Conservation (phyloP, 2,113 vertebrate species). For the Ciconia maguari region DNA sequence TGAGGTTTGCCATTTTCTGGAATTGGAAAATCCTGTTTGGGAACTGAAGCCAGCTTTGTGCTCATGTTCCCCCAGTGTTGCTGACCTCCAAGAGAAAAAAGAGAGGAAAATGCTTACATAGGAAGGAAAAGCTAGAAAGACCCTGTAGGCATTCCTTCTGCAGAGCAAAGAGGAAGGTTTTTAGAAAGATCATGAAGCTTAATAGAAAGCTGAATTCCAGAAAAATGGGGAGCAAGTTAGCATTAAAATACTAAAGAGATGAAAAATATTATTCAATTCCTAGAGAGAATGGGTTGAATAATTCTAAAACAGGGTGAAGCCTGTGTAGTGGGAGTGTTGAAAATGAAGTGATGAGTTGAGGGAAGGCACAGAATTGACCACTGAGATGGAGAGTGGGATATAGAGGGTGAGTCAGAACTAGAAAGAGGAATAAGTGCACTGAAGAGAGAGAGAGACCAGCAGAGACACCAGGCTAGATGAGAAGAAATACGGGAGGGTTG, state of each 20-base stretch:
- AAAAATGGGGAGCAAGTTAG: background rate
- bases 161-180: background rate
- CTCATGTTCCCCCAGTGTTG: background rate
- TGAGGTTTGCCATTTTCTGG: background rate
- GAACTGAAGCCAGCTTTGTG: background rate
- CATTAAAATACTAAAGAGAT: background rate
- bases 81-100: background rate
- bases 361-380: background rate
- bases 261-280: background rate
- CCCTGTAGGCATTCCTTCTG: background rate
- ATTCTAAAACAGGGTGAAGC: background rate
- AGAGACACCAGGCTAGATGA: background rate
- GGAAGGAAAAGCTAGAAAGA: background rate
- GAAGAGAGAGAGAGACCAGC: background rate
- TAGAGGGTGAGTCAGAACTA: background rate
- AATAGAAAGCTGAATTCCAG: background rate
- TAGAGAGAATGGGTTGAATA: background rate
- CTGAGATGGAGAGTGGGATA: background rate
- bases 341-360: background rate
- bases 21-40: background rate
- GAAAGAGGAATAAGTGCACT: background rate
- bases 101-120: background rate
- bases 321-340: background rate
- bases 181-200: background rate
- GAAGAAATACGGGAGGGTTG: background rate